A percentile compares a stretch with the other conserved stretches of the same genome.
Conservation (phyloP, 2,797 vertebrate genomes). For the Kryptolebias ocellatus region DNA sequence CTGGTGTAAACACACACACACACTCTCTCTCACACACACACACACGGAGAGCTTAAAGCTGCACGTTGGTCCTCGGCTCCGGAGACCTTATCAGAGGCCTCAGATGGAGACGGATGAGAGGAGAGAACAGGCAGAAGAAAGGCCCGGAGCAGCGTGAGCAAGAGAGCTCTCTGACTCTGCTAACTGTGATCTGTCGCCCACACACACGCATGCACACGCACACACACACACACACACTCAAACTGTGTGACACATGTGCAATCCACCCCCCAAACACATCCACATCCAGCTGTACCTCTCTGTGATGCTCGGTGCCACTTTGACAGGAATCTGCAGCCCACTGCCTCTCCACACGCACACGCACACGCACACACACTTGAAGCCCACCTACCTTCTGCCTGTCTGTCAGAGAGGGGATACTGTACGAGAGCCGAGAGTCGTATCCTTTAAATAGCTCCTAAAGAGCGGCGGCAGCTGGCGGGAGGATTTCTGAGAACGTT, state of each 20-base stretch:
- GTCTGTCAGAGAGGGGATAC: constrained; percentile 64
- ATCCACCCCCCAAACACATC: constrained; percentile 37
- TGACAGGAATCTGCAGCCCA: constrained; percentile 79
- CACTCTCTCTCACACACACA: constrained; percentile 1
- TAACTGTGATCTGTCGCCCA: constrained; percentile 80
- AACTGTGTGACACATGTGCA: constrained; percentile 67
- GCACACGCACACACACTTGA: constrained; percentile 58
- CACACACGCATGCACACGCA: constrained; percentile 51
- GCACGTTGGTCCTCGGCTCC: constrained; percentile 70
- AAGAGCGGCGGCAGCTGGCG: constrained; percentile 48
- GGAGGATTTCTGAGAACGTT: constrained; percentile 43
- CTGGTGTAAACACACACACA: constrained; percentile 1
- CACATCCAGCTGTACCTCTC: constrained; percentile 58
- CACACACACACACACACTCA: constrained; percentile 26
- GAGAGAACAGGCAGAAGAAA: constrained; percentile 72
- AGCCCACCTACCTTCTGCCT: constrained; percentile 77
- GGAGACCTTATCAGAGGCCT: constrained; percentile 74
- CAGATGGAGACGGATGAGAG: constrained; percentile 73
- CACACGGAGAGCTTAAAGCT: constrained; percentile 55
- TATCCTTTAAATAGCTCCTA: constrained; percentile 49
- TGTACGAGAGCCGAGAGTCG: constrained; percentile 44
- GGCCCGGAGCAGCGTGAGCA: constrained; percentile 77
- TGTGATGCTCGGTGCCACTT: constrained; percentile 47
- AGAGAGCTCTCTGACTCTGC: constrained; percentile 75
- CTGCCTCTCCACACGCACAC: constrained; percentile 66